Percentiles rank a stretch among this genome's conserved stretches.
These are phyloP conservation scores for Mirounga angustirostris DNA, from an alignment of 2,113 vertebrate species.

Conservation along the genomic window DNA sequence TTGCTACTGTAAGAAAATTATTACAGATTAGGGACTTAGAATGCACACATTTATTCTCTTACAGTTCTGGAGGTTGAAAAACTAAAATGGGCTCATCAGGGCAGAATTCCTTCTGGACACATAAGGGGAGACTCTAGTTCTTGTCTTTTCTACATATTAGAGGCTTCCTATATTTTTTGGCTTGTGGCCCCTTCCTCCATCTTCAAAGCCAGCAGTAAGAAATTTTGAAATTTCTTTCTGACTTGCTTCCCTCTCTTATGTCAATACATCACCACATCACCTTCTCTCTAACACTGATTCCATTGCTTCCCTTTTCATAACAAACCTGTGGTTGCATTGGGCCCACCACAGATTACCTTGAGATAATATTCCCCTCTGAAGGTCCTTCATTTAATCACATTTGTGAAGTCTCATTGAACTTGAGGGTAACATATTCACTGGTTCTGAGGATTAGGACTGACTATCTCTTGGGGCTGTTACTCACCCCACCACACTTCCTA, in stretches of 20 bases:
- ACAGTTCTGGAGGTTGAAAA: neutral
- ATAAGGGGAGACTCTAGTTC: neutral
- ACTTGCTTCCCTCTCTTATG: neutral
- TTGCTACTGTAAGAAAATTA: neutral
- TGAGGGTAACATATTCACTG: rapidly evolving
- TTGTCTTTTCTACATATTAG: neutral
- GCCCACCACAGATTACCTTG: too few species aligned
- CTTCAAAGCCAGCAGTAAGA: neutral
- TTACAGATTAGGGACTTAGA: neutral
- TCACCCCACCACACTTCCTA: neutral
- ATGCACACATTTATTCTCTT: neutral
- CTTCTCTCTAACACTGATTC: neutral
- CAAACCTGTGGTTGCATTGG: neutral
- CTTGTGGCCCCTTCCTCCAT: neutral
- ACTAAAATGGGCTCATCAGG: neutral
- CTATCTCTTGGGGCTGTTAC: neutral
- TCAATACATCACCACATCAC: neutral
- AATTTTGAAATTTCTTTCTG: neutral
- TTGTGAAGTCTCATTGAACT: neutral
- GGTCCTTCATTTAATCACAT: neutral
- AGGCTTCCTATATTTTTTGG: neutral
- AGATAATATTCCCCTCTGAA: neutral
- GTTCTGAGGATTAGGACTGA: neutral
- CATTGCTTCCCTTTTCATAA: neutral
- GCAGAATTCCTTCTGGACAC: neutral